Base-by-base conservation (phyloP, 2,797 vertebrate species). In the Apodemus agrarius region DNA sequence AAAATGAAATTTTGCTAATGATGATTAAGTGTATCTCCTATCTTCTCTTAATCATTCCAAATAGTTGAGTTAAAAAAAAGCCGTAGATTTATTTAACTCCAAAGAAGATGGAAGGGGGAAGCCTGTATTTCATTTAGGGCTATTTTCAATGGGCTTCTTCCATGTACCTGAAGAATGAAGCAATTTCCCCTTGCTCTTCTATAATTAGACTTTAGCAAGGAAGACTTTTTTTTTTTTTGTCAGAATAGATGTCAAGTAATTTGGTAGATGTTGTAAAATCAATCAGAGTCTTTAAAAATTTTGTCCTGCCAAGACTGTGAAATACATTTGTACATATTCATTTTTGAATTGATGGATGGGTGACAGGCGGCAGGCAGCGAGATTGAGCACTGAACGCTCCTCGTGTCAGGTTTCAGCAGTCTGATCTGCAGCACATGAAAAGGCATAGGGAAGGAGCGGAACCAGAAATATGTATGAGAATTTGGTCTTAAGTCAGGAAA, bases 191-290 rank as follows among this genome's bases (percentile, higher is more conserved):
- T 84, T 94, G 7, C 75, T 96, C 90, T 96, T 37, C 49, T 96
- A 65, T 95, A 80, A 90, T 95, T 94, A 83, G 67, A 43, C 93
- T 95, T 96, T 95, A 91, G 83, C 94, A 79, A 85, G 86, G 57
- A 87, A 10, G 22, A 9, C 72, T 81, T 86, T 84, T 52, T 82
- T 83, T 84, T 59, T 89, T 93, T 89, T 93, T 52, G 69, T 96
- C 59, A 87, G 80, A 86, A 59, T 91, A 88, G 80, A 82, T 96
- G 97, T 96, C 92, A 87, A 85, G 89, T 84, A 93, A 97, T 95
- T 98, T 96, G 46, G 91, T 97, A 92, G 96, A 79, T 91, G 82
- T 96, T 97, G 92, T 96, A 96, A 95, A 98, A 95, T 97, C 81
- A 97, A 89, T 96, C 95, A 94, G 91, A 97, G 57, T 96, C 91